These are phyloP conservation scores for Aelia acuminata DNA, from an alignment of 2,888 invertebrate genomes.

Conservation along the genomic window DNA sequence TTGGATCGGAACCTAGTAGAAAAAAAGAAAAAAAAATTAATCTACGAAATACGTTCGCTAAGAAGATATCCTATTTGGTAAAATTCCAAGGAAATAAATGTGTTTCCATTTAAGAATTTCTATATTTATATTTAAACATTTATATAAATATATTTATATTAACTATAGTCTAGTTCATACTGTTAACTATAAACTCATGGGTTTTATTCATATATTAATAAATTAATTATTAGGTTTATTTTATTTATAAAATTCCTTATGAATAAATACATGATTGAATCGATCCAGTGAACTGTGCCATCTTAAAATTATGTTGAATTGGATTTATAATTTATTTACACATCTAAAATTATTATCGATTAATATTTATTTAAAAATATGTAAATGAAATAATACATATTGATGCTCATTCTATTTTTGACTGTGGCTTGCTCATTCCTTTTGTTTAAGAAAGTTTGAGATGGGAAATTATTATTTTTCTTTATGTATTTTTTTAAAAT, in stretches of 20 bases:
- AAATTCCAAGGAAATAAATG: not conserved
- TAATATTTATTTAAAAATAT: too few relatives aligned
- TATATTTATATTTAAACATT: not conserved
- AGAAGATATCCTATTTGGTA: not conserved
- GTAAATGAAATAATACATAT: too few relatives aligned
- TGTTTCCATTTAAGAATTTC: not conserved
- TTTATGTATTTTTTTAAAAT: too few relatives aligned
- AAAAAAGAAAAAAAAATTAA: too few relatives aligned
- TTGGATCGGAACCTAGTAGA: not conserved
- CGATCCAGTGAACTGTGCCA: not conserved
- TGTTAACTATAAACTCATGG: not conserved
- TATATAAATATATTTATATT: too few relatives aligned
- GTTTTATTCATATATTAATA: too few relatives aligned
- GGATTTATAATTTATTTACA: not conserved
- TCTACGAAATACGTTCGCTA: too few relatives aligned
- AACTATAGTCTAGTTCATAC: not conserved
- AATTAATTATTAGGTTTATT: too few relatives aligned
- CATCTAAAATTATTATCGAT: too few relatives aligned
- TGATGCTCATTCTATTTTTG: not conserved
- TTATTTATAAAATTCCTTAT: not conserved
- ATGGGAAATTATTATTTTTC: too few relatives aligned
- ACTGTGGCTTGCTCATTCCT: too few relatives aligned
- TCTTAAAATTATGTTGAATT: not conserved
- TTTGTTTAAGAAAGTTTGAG: too few relatives aligned
- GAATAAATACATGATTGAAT: not conserved